A percentile compares a stretch with the other conserved stretches of the same genome.
Conservation (phyloP, 2,888 invertebrate genomes). For the Sarcophaga variegata region DNA sequence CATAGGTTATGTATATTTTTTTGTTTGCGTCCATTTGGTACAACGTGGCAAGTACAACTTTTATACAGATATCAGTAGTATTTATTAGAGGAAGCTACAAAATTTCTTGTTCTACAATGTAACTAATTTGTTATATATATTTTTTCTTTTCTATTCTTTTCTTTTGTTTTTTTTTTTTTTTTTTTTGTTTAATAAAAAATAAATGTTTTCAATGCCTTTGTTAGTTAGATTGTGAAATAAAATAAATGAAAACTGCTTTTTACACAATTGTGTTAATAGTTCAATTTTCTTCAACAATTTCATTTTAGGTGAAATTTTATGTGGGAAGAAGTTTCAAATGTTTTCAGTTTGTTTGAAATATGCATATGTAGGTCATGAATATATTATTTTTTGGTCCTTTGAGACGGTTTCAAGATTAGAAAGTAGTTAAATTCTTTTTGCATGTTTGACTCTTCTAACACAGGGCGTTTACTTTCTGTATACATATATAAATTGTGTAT, state of each 20-base stretch:
- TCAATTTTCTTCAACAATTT: slow-evolving; percentile 10
- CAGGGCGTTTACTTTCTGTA: no score
- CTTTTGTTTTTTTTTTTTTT: neutral
- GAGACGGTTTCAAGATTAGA: no score
- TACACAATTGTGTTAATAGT: slow-evolving; percentile 45
- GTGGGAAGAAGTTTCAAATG: neutral
- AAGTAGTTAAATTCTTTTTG: no score
- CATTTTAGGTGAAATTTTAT: neutral
- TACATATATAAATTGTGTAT: no score
- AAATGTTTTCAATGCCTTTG: slow-evolving; percentile 46
- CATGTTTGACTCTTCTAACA: no score
- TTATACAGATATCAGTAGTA: slow-evolving; percentile 42
- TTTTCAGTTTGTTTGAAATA: neutral
- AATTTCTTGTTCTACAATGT: slow-evolving; percentile 63
- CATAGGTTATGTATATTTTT: slow-evolving; percentile 21
- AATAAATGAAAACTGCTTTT: slow-evolving; percentile 5
- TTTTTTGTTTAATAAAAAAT: slow-evolving; percentile 19
- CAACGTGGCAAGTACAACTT: neutral
- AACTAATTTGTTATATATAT: slow-evolving; percentile 63
- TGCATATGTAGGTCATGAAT: neutral
- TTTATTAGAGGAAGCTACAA: slow-evolving; percentile 65
- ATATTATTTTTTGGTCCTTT: neutral
- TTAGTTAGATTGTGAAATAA: neutral
- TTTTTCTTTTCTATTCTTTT: neutral
- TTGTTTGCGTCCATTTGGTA: neutral